Base-by-base conservation (phyloP, 2,113 vertebrate genomes). In the Aegithalos caudatus region DNA sequence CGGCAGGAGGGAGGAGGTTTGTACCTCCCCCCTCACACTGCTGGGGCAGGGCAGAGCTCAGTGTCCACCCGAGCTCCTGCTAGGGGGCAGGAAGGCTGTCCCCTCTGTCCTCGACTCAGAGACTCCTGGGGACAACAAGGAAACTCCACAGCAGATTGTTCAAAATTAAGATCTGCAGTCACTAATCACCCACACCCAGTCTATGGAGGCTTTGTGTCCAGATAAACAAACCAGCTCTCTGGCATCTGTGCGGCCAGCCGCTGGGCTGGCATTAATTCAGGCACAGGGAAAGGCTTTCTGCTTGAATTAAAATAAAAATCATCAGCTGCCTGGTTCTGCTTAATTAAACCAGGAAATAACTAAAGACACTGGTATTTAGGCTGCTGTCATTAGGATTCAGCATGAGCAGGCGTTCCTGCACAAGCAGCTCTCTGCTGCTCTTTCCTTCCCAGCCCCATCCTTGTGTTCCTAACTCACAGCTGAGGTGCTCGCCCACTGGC, bases 51-150 rank as follows among this genome's bases (percentile, higher is more conserved):
- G 11, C 38, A 54, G 10, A 2, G 42, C 82, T 54, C 9, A 1
- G 10, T 1, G 6, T 23, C 37, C 40, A 3, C 1, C 5, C 1
- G 15, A 44, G 38, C 2, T 0, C 0, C 2, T 4, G 22, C 31
- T 2, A 0, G 5, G 1, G 2, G 4, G 27, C 33, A 61, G 35
- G 35, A n/a, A 22, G 2, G 21, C 67, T 6, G 2, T 5, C 25
- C 62, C 11, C 57, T 31, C 13, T 0, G 38, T n/a, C 35, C 50
- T 44, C 0, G 0, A 28, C 24, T 21, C 85, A 16, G 37, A 31
- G 14, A 5, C 42, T 47, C 15, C 19, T 28, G 44, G 70, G 44
- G 53, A 67, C 62, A 58, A 25, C 23, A 76, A 67, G 56, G 51
- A 74, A 67, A 76, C 37, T 35, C 14, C 45, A 17, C 48, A 48